Percentiles rank a stretch among this genome's conserved stretches.
phyloP scores from a whole-genome alignment of 2,113 vertebrate genomes.

The Anthoscopus minutus region DNA sequence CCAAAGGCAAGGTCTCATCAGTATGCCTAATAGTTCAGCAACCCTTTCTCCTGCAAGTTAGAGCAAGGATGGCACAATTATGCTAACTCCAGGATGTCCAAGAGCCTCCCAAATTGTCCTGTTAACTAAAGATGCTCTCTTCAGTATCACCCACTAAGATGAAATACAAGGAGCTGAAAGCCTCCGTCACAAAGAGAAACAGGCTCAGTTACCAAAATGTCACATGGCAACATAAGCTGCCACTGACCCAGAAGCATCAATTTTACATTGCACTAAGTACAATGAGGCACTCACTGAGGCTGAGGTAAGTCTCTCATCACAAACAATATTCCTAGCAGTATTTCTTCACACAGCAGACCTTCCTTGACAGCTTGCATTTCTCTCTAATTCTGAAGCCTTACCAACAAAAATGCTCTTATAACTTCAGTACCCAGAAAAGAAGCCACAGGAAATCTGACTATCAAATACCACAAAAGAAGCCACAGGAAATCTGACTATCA shows the following conservation, averaged over 20 bases:
- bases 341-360: neutral
- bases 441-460: neutral
- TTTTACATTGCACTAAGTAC: neutral
- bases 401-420: neutral
- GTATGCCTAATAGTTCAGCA: neutral
- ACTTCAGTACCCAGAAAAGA: neutral
- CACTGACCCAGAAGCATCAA: constrained; percentile 44
- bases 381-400: neutral
- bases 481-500: neutral
- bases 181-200: neutral
- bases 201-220: constrained; percentile 22
- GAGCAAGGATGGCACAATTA: fast-evolving
- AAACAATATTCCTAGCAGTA: neutral
- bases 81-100: neutral
- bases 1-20: neutral
- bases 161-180: neutral
- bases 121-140: neutral
- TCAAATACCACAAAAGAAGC: neutral
- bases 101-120: neutral
- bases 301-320: neutral
- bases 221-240: neutral
- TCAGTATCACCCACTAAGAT: neutral
- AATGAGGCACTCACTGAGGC: neutral
- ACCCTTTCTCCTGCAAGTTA: neutral
- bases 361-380: neutral